These are phyloP conservation scores for Myiopsitta monachus DNA, from an alignment of 2,113 vertebrate species.

Conservation along the genomic window DNA sequence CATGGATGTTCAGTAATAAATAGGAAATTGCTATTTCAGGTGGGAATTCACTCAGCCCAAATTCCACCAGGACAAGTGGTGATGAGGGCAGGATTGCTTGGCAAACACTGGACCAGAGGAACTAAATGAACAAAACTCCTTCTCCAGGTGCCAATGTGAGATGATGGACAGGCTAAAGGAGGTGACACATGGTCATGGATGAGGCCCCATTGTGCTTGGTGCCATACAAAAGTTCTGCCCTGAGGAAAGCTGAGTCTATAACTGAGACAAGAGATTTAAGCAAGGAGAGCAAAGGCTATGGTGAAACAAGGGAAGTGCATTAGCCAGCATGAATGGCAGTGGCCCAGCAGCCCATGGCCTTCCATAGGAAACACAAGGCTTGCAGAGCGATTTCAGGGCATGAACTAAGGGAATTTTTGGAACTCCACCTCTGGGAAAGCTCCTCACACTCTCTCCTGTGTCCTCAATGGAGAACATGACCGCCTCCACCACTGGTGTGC, in stretches of 20 bases:
- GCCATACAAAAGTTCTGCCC: neutral
- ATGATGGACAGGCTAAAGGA: neutral
- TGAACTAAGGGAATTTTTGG: neutral
- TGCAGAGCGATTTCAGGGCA: neutral
- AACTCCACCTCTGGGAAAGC: neutral
- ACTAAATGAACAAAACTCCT: neutral
- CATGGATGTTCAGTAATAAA: neutral
- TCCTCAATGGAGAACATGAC: neutral
- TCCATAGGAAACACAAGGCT: neutral
- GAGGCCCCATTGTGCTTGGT: too few species aligned
- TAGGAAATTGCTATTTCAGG: neutral
- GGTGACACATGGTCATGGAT: neutral
- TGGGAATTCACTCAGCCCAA: neutral
- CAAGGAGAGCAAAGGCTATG: neutral
- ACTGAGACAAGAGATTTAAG: neutral
- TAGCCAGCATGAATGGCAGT: neutral
- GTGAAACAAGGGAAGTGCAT: neutral
- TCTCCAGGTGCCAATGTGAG: neutral
- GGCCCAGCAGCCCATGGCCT: neutral
- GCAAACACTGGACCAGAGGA: neutral
- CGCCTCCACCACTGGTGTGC: neutral
- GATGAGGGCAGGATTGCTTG: neutral
- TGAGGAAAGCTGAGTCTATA: neutral
- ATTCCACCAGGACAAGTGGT: neutral
- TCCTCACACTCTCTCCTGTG: neutral